Base-by-base conservation (phyloP, 2,113 vertebrate species). In the Garra rufa region DNA sequence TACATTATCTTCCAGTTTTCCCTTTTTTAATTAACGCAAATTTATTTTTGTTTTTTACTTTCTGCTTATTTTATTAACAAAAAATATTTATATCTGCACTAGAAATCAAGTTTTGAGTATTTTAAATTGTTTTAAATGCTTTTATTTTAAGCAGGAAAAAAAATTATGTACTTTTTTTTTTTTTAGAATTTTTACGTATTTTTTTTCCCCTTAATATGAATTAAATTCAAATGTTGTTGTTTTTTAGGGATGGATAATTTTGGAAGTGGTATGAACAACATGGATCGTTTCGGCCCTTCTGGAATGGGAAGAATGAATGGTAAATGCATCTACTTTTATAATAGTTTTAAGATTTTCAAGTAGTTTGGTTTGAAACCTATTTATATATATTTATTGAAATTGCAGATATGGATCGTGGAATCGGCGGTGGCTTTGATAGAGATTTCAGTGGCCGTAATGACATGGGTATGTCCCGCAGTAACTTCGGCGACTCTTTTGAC, bases 271-370 rank as follows among this genome's bases (percentile, higher is more conserved):
- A 96, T 94, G 92, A 97, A 94, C 90, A 94, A 93, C 91, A 95
- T 98, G 90, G 96, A 97, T 57, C 96, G 97, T 76, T 99, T 97
- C 88, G 96, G 96, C 7, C 93, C 94, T 4, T 96, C 96, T 3
- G 98, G 98, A 43, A 97, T 99, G 95, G 96, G 96, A 87, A 93
- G 97, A 87, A 97, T 98, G 94, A 97, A 96, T 0, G 97, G 97
- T 98, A 90, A 96, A 93, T 76, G 17, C 4, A 14, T n/a, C n/a
- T n/a, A n/a, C n/a, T n/a, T n/a, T n/a, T n/a, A n/a, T n/a, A n/a
- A n/a, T n/a, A n/a, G n/a, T n/a, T n/a, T n/a, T n/a, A n/a, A n/a
- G n/a, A n/a, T n/a, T n/a, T 75, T 86, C 88, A 89, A 87, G 91
- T 44, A n/a, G 52, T 34, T 3, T 14, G 52, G 21, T 44, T 44